Percentiles rank a stretch among this genome's conserved stretches.
Conservation (phyloP, 2,888 invertebrate species). For the Dexiosoma caninum region DNA sequence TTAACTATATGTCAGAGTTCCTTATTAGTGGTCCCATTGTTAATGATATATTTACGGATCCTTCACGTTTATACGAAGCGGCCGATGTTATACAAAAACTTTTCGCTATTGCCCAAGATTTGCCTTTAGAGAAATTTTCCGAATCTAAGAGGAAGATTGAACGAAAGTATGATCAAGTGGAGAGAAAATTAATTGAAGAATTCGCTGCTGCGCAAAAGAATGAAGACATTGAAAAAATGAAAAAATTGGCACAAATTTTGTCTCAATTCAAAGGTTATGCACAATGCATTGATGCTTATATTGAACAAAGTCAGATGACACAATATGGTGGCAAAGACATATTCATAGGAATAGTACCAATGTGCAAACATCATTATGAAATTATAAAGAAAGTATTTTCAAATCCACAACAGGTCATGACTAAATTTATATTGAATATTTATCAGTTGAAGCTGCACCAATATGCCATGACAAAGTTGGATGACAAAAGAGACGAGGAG, state of each 20-base stretch:
- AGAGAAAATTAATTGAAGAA: conserved; percentile 93
- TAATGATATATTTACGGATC: conserved; percentile 92
- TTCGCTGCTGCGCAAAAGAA: conserved; percentile 93
- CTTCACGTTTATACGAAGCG: conserved; percentile 88
- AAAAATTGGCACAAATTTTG: conserved; percentile 92
- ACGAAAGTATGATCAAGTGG: conserved; percentile 93
- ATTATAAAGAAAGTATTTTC: conserved; percentile 93
- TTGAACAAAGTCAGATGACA: conserved; percentile 96
- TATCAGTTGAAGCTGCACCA: conserved; percentile 94
- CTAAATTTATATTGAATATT: conserved; percentile 97
- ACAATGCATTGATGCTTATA: conserved; percentile 97
- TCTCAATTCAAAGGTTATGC: conserved; percentile 98
- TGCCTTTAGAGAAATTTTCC: conserved; percentile 91
- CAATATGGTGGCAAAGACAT: conserved; percentile 92
- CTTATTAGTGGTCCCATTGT: conserved; percentile 90
- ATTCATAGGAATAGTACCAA: conserved; percentile 91
- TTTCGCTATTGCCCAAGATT: conserved; percentile 95
- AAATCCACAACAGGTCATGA: conserved; percentile 97
- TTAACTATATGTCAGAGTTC: conserved; percentile 95
- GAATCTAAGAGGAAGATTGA: conserved; percentile 91
- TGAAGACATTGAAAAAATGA: conserved; percentile 93
- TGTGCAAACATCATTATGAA: conserved; percentile 92
- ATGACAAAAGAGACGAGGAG: conserved; percentile 90
- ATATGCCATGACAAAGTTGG: conserved; percentile 89
- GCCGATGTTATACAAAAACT: conserved; percentile 98